phyloP scores from a whole-genome alignment of 2,113 vertebrate species.

The Charadrius vociferus region DNA sequence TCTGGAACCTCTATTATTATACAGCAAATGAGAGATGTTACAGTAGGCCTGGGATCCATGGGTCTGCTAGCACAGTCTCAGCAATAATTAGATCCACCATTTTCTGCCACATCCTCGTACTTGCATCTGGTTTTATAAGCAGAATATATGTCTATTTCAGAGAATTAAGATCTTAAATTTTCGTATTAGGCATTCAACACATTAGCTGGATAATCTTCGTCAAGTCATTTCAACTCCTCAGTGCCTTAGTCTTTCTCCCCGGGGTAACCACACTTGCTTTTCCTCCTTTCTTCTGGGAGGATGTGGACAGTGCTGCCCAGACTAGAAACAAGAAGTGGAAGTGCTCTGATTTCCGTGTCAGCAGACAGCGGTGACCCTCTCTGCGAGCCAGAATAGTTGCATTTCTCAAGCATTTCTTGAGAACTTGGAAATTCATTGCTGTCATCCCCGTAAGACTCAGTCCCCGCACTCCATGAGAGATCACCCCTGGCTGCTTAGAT shows the following conservation, averaged over 20 bases:
- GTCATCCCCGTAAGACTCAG: neutral
- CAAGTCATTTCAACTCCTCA: neutral
- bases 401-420: neutral
- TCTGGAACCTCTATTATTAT: neutral
- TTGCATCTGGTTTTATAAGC: neutral
- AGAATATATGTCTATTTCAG: neutral
- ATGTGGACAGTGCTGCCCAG: neutral
- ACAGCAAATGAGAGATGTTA: neutral
- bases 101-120: neutral
- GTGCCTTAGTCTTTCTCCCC: neutral
- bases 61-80: neutral
- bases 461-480: neutral
- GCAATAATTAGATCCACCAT: neutral
- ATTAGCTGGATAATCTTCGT: neutral
- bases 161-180: neutral
- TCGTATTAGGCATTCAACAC: neutral
- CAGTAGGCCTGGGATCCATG: neutral
- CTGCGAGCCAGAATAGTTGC: neutral
- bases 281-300: neutral
- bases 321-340: neutral
- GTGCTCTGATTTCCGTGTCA: neutral
- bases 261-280: neutral
- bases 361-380: too few relatives aligned
- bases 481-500: neutral
- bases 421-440: neutral